A percentile compares a stretch with the other conserved stretches of the same genome.
phyloP scores from a whole-genome alignment of 1,140 invertebrate genomes.

The Zaprionus ghesquierei region DNA sequence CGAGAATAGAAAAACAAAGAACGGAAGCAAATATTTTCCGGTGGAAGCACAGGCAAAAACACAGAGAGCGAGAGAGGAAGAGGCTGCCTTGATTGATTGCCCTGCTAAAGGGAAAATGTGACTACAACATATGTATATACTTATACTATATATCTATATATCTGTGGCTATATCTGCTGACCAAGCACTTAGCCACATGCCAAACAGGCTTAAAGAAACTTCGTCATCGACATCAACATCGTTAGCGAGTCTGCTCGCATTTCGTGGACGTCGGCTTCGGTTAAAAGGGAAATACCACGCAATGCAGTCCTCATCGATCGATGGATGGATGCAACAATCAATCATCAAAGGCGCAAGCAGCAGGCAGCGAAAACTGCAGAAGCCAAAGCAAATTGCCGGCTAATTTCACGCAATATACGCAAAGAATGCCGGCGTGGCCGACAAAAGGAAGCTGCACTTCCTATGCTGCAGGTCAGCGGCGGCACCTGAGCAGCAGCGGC shows the following conservation, averaged over 20 bases:
- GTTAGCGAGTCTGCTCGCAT: slow-evolving; percentile 34
- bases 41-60: slow-evolving; percentile 56
- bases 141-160: neutral
- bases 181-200: slow-evolving; percentile 41
- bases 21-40: slow-evolving; percentile 77
- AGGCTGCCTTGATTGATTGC: slow-evolving; percentile 54
- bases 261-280: slow-evolving; percentile 67
- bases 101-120: neutral
- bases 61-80: slow-evolving; percentile 1
- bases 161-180: neutral
- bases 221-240: slow-evolving; percentile 48
- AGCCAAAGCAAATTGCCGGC: slow-evolving; percentile 62
- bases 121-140: neutral
- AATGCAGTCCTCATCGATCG: slow-evolving; percentile 44
- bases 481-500: slow-evolving; percentile 32
- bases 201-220: slow-evolving; percentile 42
- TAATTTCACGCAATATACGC: slow-evolving; percentile 58
- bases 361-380: slow-evolving; percentile 10
- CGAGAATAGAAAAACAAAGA: slow-evolving; percentile 42
- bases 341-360: slow-evolving; percentile 40
- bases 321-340: slow-evolving; percentile 49
- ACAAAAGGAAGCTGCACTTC: slow-evolving; percentile 64
- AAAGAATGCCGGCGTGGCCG: slow-evolving; percentile 51
- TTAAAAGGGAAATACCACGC: slow-evolving; percentile 59
- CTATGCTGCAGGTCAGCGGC: slow-evolving; percentile 37